These are phyloP conservation scores for Rousettus leschenaultii DNA, from an alignment of 2,113 vertebrate genomes.

Conservation along the genomic window DNA sequence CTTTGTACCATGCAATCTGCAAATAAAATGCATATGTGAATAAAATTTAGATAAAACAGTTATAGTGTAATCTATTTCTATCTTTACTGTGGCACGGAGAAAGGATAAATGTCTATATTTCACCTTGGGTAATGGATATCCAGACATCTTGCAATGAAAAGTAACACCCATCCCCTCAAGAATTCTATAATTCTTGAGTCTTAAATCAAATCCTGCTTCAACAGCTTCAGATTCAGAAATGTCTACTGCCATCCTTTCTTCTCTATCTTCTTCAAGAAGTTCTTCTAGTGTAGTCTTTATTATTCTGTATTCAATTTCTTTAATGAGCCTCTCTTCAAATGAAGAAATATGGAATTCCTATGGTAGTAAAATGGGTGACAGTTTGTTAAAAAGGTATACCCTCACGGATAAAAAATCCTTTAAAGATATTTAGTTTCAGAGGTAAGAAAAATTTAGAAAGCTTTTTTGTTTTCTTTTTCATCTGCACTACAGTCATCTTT, in stretches of 20 bases:
- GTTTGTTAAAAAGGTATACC: conserved; percentile 37
- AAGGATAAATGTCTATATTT: not conserved
- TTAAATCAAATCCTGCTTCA: conserved; percentile 90
- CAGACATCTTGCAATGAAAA: conserved; percentile 95
- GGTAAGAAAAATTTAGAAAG: not conserved
- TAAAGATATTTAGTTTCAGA: conserved; percentile 27
- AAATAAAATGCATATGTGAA: not conserved
- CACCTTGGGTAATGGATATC: conserved; percentile 96
- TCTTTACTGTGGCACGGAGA: not conserved
- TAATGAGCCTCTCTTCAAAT: conserved; percentile 97
- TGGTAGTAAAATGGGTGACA: conserved; percentile 45
- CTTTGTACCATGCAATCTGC: conserved; percentile 98
- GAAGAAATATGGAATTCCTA: conserved; percentile 96
- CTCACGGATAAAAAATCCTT: not conserved
- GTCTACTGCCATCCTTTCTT: conserved; percentile 89
- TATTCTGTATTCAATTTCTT: conserved; percentile 96
- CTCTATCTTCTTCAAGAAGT: conserved; percentile 93
- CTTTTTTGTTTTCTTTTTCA: not conserved
- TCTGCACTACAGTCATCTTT: not conserved
- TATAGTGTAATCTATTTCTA: not conserved
- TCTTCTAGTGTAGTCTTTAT: conserved; percentile 94
- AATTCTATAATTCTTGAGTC: conserved; percentile 95
- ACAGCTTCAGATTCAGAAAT: conserved; percentile 88
- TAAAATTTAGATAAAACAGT: not conserved
- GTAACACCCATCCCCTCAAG: conserved; percentile 96